Evolutionary conservation across 2,888 invertebrate species (phyloP), one percentile per base, ranked within the genome.

Genomic region (Junonia oenone): DNA sequence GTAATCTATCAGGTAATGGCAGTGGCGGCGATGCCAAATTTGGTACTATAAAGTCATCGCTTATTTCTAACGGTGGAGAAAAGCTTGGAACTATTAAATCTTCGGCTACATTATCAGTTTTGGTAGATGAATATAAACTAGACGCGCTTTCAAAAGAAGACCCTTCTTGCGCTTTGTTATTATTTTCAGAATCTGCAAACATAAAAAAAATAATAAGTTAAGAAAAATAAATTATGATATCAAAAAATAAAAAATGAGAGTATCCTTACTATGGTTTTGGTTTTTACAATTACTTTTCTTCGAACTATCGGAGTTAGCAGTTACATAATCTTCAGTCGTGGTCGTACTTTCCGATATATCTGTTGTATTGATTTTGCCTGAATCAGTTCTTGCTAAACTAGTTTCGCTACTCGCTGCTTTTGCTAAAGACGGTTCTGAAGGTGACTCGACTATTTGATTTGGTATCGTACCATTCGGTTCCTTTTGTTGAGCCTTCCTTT

Each of bases 61-160:
- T 88, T 58, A 91, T 91, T 72, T 91, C 82, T 64, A 90, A 72
- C n/a, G 92, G 91, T 15, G 92, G 92, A 55, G 92, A 92, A 72
- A 91, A 92, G 67, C 92, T 91, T 56, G 92, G 92, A 40, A 92
- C 91, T 45, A 93, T 85, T 77, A 92, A 90, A 68, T 94, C 94
- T 73, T 94, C 94, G 38, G 90, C 88, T 35, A 92, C 83, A 61
- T 93, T 92, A 74, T 95, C 95, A 61, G 94, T 94, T 62, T 94
- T 92, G 33, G 95, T 94, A 46, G 93, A 88, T 64, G 95, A 95
- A 78, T 95, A 95, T 57, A 95, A 89, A 38, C 95, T 95, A 55
- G 95, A 95, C 61, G 95, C 95, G 77, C 96, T 96, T 81, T 96
- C 96, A 78, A 96, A 96, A n/a, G 96, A 96, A 63, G 95, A 96